Evolutionary conservation across 2,888 invertebrate species (phyloP), one percentile per base, ranked within the genome.

Genomic region (Cactoblastis cactorum): DNA sequence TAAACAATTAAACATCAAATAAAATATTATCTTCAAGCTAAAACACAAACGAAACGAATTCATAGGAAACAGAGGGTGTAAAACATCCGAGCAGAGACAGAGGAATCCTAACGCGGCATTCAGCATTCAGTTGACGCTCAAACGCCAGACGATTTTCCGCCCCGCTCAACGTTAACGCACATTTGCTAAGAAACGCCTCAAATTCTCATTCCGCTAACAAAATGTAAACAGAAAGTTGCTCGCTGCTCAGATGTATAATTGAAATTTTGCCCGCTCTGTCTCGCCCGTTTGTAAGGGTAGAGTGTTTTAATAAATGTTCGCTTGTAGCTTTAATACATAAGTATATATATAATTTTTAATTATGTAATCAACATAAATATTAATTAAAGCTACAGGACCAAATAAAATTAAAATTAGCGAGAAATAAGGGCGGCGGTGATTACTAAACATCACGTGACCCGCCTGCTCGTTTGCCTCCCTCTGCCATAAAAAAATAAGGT

Each of bases 171-270:
- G 76, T 72, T 70, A 70, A 76, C 74, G 74, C 74, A 80, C 75
- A 77, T 83, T 83, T 77, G 77, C 77, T 74, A 77, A 79, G 80
- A 81, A 81, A 80, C 71, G 70, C 76, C 77, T 83, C 77, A 84
- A 85, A 84, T 79, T 83, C 81, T 76, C 82, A 82, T 83, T 82
- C 71, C 74, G 74, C 76, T 80, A 83, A 83, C 80, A 80, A 81
- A 86, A 82, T 82, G 81, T 82, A 83, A 86, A 83, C 80, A 83
- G 75, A 75, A 76, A 79, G 68, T 80, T 74, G 28, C 28, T 39
- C 12, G 0, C 1, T 14, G 17, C 66, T 65, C 62, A 69, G 60
- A 67, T 71, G 72, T 79, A 78, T 80, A 83, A 83, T 84, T 83
- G 82, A 81, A 84, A 83, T 77, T 83, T 80, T 71, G 77, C 77